phyloP scores from a whole-genome alignment of 2,888 invertebrate species.

The Pasiphila rectangulata region DNA sequence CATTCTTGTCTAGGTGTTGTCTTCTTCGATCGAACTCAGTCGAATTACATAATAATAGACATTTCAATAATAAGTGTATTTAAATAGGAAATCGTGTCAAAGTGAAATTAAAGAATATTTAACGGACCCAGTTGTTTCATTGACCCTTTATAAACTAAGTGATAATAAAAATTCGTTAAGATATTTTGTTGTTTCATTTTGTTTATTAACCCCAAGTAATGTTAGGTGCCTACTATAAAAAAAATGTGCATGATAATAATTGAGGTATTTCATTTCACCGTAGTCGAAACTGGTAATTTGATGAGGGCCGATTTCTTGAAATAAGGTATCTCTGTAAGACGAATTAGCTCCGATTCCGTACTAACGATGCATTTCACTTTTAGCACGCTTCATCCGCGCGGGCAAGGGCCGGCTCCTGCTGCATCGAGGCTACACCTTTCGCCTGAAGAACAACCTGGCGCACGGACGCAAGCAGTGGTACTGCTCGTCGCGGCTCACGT shows the following conservation, averaged over 20 bases:
- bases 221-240: not conserved
- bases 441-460: conserved; percentile 75
- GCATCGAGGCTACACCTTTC: conserved; percentile 75
- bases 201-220: not conserved
- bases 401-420: conserved; percentile 72
- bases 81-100: conserved; percentile 10
- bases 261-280: conserved; percentile 10
- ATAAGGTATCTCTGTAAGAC: conserved; percentile 7
- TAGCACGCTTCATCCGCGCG: conserved; percentile 75
- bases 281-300: conserved; percentile 1
- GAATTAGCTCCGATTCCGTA: conserved; percentile 19
- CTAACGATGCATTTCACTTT: conserved; percentile 39
- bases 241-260: not conserved
- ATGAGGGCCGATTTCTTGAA: not conserved
- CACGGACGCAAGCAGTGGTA: conserved; percentile 78
- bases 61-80: too few relatives aligned
- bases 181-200: conserved; percentile 7
- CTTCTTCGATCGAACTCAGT: too few relatives aligned
- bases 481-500: conserved; percentile 73
- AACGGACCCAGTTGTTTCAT: conserved; percentile 12
- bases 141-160: not conserved
- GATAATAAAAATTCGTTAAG: conserved; percentile 6
- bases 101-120: conserved; percentile 16
- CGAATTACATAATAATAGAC: too few relatives aligned
- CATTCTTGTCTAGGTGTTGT: not conserved